Conservation (phyloP, 2,888 invertebrate species). For the Galeopsomyia nigrocyanea region DNA sequence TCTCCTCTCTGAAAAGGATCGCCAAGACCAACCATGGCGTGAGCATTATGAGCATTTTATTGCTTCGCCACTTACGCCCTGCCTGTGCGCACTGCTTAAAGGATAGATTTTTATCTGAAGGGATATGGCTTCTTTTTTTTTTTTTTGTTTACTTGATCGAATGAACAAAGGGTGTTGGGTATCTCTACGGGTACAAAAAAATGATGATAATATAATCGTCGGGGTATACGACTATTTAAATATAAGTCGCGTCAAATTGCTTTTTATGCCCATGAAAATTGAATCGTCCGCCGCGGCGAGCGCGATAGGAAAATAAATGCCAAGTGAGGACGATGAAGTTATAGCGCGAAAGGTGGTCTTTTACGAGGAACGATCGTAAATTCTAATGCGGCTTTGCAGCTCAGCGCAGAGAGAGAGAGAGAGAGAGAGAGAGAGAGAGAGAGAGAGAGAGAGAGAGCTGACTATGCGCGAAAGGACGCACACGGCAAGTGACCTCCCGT, state of each 20-base stretch:
- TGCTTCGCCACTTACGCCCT: slow-evolving; percentile 42
- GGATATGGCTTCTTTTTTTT: too few relatives aligned
- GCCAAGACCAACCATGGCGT: slow-evolving; percentile 51
- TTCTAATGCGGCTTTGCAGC: slow-evolving; percentile 9
- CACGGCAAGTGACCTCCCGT: slow-evolving; percentile 47
- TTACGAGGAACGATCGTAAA: slow-evolving; percentile 7
- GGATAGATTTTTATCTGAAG: too few relatives aligned
- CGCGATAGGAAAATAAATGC: neutral
- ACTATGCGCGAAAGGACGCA: slow-evolving; percentile 18
- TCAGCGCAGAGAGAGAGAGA: neutral
- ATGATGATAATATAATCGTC: too few relatives aligned
- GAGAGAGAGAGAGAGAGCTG: neutral
- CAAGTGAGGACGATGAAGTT: slow-evolving; percentile 22
- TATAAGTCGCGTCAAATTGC: too few relatives aligned
- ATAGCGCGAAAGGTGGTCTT: slow-evolving; percentile 6
- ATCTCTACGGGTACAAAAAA: neutral
- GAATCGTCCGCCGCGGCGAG: neutral
- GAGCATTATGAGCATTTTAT: slow-evolving; percentile 56
- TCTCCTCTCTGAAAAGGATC: slow-evolving; percentile 18
- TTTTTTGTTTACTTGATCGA: too few relatives aligned
- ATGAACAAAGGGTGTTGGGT: slow-evolving; percentile 24
- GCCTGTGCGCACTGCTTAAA: too few relatives aligned
- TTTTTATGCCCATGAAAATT: neutral
- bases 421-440: neutral
- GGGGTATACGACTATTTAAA: too few relatives aligned